Percentiles rank a stretch among this genome's conserved stretches.
These are phyloP conservation scores for Melanerpes formicivorus DNA, from an alignment of 2,113 vertebrate genomes.

Conservation along the genomic window DNA sequence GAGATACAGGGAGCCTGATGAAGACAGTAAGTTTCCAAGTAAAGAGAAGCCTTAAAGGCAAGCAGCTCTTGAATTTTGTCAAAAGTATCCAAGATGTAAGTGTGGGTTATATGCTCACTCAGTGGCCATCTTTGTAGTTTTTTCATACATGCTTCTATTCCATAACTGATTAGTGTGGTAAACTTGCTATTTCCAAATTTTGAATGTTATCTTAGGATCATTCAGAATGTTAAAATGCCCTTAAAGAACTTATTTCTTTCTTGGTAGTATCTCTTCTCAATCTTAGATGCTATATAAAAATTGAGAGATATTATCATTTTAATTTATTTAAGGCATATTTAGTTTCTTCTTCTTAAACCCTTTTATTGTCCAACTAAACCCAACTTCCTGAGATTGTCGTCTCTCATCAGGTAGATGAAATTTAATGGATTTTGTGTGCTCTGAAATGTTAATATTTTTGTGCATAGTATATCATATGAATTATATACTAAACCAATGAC, in stretches of 20 bases:
- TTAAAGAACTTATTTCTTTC: not conserved
- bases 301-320: not conserved
- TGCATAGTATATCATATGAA: not conserved
- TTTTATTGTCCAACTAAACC: not conserved
- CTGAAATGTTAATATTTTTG: not conserved
- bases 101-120: not conserved
- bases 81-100: not conserved
- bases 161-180: not conserved
- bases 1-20: not conserved
- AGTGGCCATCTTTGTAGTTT: not conserved
- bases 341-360: not conserved
- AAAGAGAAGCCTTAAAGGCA: not conserved
- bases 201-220: not conserved
- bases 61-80: not conserved
- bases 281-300: not conserved
- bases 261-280: not conserved
- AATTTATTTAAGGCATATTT: not conserved
- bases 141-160: not conserved
- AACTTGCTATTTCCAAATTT: not conserved
- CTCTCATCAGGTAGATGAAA: not conserved
- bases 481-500: not conserved
- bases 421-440: not conserved
- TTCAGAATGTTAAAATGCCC: not conserved
- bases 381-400: not conserved
- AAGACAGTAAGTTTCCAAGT: not conserved